Base-by-base conservation (phyloP, 1,140 invertebrate species). In the Brachionus manjavacas region DNA sequence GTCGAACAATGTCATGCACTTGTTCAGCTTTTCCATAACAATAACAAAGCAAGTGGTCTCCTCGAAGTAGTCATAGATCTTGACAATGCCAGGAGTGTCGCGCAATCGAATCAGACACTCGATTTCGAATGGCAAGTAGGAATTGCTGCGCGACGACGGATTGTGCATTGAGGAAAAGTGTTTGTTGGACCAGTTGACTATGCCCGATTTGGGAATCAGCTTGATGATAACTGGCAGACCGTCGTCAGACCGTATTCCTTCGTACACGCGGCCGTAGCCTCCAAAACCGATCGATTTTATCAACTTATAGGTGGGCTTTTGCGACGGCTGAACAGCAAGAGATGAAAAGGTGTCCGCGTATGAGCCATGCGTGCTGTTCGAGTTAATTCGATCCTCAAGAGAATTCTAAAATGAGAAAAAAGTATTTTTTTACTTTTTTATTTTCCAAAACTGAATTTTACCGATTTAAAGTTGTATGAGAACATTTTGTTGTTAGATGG, bases 141-240 rank as follows among this genome's bases (percentile, higher is more conserved):
- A 39, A n/a, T 68, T 43, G 41, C 79, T 81, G 52, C 35, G 35
- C 20, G 49, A 81, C 12, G 64, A 60, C 20, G 52, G 16, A 23
- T 64, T 43, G 31, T 81, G 79, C 31, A 64, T 31, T 14, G 79
- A 31, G 20, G 52, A 60, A 68, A 81, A 81, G 31, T 81, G 52
- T 31, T 81, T 81, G 35, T 23, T 81, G n/a, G 79, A 81, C 79
- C 79, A 81, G 39, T 81, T 81, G 25, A 81, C 79, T 23, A 81
- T 68, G 9, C 79, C 79, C n/a, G 49, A 64, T 28, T 81, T 81
- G n/a, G 79, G 79, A 64, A 81, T 81, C 12, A 81, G 79, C 60
- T 81, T 81, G 1, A 81, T 81, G 7, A 81, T 68, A 3, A 81
- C 79, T 28, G 79, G 79, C 2, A 81, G 52, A 1, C 79, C 79